phyloP scores from a whole-genome alignment of 2,888 invertebrate species.

The Gortyna flavago region DNA sequence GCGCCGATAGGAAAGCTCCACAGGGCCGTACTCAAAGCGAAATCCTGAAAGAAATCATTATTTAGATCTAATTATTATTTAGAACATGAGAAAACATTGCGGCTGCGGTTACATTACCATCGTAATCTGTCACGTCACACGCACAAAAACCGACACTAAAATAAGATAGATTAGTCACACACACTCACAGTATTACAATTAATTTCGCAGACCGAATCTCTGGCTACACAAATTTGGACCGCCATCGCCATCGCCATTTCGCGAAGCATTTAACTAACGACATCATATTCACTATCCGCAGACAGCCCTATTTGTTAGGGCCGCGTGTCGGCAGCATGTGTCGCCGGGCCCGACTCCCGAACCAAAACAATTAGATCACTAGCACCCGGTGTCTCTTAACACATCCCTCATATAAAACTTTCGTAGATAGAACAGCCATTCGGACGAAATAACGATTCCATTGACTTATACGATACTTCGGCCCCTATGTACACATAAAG shows the following conservation, averaged over 20 bases:
- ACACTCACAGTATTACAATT: slow-evolving; percentile 46
- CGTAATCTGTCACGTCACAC: neutral
- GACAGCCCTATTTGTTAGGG: slow-evolving; percentile 80
- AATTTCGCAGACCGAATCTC: slow-evolving; percentile 55
- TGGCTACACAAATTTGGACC: slow-evolving; percentile 67
- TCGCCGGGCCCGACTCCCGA: slow-evolving; percentile 67
- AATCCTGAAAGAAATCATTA: neutral
- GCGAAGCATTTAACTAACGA: slow-evolving; percentile 75
- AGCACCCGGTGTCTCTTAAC: slow-evolving; percentile 74
- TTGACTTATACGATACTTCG: slow-evolving; percentile 42
- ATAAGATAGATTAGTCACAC: slow-evolving; percentile 51
- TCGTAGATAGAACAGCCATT: slow-evolving; percentile 58
- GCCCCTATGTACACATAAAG: slow-evolving; percentile 52
- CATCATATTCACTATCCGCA: slow-evolving; percentile 73
- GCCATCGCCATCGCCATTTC: slow-evolving; percentile 73
- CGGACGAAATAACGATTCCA: slow-evolving; percentile 54
- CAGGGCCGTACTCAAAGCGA: slow-evolving; percentile 46
- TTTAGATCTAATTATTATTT: no score
- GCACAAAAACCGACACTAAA: slow-evolving; percentile 25
- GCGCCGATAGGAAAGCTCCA: slow-evolving; percentile 50
- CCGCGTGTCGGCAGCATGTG: slow-evolving; percentile 76
- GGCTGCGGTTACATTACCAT: neutral
- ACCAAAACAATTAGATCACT: slow-evolving; percentile 85
- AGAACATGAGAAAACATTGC: neutral
- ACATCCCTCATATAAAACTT: slow-evolving; percentile 75